These are phyloP conservation scores for Whitmania pigra DNA, from an alignment of 1,140 invertebrate genomes.

Conservation along the genomic window DNA sequence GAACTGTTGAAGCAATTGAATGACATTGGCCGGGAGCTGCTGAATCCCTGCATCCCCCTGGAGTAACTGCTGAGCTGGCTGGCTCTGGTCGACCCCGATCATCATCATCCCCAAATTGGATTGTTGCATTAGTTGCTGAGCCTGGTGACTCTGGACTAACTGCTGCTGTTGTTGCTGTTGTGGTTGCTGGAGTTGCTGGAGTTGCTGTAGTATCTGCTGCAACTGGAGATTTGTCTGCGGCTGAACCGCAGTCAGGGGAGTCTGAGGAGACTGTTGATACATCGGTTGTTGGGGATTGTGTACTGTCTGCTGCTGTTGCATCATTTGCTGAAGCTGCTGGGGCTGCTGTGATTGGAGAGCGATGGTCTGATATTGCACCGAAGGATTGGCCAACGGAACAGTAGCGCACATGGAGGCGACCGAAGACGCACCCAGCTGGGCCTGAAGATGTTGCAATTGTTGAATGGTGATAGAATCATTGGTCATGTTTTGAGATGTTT, in stretches of 20 bases:
- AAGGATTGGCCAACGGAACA: neutral
- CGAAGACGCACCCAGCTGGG: neutral
- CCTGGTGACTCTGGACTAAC: neutral
- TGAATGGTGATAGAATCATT: neutral
- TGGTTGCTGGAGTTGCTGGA: neutral
- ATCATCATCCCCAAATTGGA: neutral
- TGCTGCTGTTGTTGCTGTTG: neutral
- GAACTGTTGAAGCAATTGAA: neutral
- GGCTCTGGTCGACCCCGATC: neutral
- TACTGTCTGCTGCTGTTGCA: neutral
- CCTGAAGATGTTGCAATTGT: neutral
- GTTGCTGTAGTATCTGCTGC: neutral
- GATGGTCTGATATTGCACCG: neutral
- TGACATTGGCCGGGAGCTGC: neutral
- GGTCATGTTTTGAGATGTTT: neutral
- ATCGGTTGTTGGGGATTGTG: neutral
- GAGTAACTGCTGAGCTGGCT: neutral
- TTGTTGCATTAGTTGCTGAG: constrained; percentile 5
- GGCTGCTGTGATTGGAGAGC: neutral
- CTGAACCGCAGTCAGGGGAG: neutral
- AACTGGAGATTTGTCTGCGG: neutral
- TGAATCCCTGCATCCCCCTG: too few species aligned
- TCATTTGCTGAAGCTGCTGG: neutral
- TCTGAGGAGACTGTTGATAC: neutral
- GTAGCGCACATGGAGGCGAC: neutral